phyloP scores from a whole-genome alignment of 1,140 invertebrate species.

The Sarcophaga bullata region DNA sequence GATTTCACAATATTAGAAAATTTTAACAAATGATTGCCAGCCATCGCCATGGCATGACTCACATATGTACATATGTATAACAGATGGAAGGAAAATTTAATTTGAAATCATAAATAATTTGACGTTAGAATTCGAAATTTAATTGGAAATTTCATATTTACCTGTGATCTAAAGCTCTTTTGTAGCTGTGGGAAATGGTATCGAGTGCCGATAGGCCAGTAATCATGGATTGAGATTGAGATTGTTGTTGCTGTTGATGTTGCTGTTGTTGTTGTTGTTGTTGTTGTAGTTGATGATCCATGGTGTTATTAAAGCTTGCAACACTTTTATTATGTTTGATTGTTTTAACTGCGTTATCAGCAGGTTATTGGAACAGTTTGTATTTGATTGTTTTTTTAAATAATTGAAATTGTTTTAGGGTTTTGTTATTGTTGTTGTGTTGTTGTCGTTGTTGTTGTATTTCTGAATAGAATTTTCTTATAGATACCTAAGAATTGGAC shows the following conservation, averaged over 20 bases:
- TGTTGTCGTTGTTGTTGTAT: neutral
- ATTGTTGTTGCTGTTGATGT: no score
- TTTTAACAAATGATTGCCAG: no score
- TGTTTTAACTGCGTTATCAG: no score
- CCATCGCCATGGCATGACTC: no score
- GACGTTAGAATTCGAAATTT: no score
- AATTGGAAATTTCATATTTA: constrained; percentile 41
- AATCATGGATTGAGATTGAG: constrained; percentile 54
- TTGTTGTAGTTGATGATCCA: no score
- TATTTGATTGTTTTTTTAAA: constrained; percentile 45
- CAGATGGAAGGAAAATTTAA: no score
- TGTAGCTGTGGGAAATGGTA: constrained; percentile 53
- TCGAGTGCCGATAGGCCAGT: constrained; percentile 49
- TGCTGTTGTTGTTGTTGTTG: neutral
- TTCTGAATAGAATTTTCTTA: neutral
- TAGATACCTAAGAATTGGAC: constrained; percentile 63
- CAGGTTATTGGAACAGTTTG: constrained; percentile 45
- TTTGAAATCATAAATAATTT: no score
- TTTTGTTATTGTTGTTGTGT: neutral
- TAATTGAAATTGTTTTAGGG: neutral
- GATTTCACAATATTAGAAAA: no score
- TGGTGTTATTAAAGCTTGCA: no score
- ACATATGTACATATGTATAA: no score
- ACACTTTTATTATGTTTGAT: no score
- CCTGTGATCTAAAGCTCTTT: constrained; percentile 62